Evolutionary conservation across 1,140 invertebrate genomes (phyloP).

Genomic region (Brachionus rotundiformis): DNA sequence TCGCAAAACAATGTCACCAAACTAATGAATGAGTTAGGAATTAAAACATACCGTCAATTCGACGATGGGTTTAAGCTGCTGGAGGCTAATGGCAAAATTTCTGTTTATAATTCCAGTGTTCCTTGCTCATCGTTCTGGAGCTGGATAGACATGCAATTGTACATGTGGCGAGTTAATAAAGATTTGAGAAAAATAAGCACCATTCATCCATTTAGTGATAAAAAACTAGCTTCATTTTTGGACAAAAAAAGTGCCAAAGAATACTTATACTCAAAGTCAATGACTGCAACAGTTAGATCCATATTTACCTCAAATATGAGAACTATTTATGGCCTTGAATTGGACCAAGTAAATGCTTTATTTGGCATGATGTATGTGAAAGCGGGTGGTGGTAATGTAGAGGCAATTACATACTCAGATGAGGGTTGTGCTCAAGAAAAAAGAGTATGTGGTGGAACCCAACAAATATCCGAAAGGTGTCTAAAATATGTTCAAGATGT

Average conservation of each 20-base stretch:
- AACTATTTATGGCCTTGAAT: conserved; percentile 60
- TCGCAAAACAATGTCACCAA: conserved; percentile 60
- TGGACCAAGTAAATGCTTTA: conserved; percentile 61
- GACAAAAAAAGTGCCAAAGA: conserved; percentile 17
- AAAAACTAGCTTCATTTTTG: background rate
- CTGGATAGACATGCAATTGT: conserved; percentile 9
- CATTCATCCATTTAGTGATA: background rate
- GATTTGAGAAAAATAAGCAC: conserved; percentile 38
- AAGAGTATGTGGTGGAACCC: conserved; percentile 60
- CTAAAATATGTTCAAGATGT: conserved; percentile 56
- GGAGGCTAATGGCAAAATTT: conserved; percentile 58
- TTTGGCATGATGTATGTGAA: conserved; percentile 63
- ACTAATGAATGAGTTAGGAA: conserved; percentile 58
- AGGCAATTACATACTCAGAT: conserved; percentile 58
- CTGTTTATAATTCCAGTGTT: conserved; percentile 58
- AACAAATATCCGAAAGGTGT: conserved; percentile 61
- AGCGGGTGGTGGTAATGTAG: conserved; percentile 60
- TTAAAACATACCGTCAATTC: conserved; percentile 60
- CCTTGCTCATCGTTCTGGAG: conserved; percentile 59
- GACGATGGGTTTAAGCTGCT: conserved; percentile 60
- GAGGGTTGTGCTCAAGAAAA: conserved; percentile 16
- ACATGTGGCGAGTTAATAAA: background rate
- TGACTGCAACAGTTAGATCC: conserved; percentile 56
- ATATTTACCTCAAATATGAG: conserved; percentile 55
- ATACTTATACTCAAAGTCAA: conserved; percentile 4